Evolutionary conservation across 2,797 vertebrate genomes (phyloP).

Genomic region (Sylvia borin): DNA sequence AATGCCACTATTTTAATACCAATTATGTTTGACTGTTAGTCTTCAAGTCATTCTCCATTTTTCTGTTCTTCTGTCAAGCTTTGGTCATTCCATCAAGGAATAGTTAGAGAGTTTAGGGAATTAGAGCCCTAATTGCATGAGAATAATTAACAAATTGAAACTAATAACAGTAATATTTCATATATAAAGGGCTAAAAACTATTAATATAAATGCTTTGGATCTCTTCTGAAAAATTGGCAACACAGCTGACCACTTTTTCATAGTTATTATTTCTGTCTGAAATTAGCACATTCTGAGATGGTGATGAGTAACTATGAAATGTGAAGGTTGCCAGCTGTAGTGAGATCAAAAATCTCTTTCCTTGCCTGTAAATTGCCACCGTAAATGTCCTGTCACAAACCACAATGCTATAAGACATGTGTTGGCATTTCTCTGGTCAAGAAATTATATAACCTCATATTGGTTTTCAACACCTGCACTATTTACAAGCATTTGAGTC

Average conservation of each 20-base stretch:
- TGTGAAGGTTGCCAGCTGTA: background rate
- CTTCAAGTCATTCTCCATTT: background rate
- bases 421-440: slow-evolving; percentile 47
- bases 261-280: background rate
- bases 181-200: background rate
- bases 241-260: background rate
- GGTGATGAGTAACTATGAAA: background rate
- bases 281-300: background rate
- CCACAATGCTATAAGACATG: slow-evolving; percentile 1
- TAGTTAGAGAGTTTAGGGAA: background rate
- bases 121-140: background rate
- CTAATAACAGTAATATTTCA: background rate
- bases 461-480: slow-evolving; percentile 61
- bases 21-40: background rate
- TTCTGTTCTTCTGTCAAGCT: background rate
- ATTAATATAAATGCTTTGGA: background rate
- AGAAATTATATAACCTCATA: slow-evolving; percentile 59
- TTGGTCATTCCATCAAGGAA: background rate
- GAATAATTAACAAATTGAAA: background rate
- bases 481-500: slow-evolving; percentile 47
- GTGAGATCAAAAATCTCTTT: slow-evolving; percentile 27
- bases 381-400: slow-evolving; percentile 16
- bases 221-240: background rate
- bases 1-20: background rate
- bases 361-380: background rate